phyloP scores from a whole-genome alignment of 2,888 invertebrate species.

The Pyrocoelia pectoralis region DNA sequence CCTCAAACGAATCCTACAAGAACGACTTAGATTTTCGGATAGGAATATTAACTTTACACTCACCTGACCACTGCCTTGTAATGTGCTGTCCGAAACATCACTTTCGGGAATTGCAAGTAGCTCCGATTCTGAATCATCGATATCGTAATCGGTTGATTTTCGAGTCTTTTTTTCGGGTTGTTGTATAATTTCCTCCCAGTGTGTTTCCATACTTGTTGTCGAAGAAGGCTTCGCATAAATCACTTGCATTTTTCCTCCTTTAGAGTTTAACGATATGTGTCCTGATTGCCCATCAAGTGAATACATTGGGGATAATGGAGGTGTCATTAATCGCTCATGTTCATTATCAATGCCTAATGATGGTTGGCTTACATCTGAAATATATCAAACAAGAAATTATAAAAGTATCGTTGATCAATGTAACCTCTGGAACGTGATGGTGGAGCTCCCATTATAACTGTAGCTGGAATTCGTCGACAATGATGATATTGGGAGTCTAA shows the following conservation, averaged over 20 bases:
- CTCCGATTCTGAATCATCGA: conserved; percentile 88
- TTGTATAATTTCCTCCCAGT: conserved; percentile 74
- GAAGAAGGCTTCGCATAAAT: conserved; percentile 57
- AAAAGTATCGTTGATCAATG: neutral
- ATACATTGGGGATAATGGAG: conserved; percentile 70
- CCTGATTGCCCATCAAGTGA: conserved; percentile 65
- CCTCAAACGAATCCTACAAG: conserved; percentile 54
- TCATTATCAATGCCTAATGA: conserved; percentile 76
- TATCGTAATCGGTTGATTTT: conserved; percentile 64
- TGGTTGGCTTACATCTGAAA: conserved; percentile 76
- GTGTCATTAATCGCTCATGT: conserved; percentile 63
- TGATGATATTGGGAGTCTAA: conserved; percentile 91
- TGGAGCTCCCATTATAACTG: conserved; percentile 77
- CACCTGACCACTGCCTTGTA: conserved; percentile 72
- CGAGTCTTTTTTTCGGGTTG: conserved; percentile 50
- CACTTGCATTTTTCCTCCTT: conserved; percentile 57
- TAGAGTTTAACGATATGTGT: conserved; percentile 58
- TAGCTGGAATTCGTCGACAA: conserved; percentile 85
- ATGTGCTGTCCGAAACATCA: conserved; percentile 84
- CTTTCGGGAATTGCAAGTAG: conserved; percentile 90
- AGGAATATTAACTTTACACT: neutral
- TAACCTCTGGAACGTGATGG: conserved; percentile 72
- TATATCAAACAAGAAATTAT: neutral
- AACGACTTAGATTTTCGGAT: neutral
- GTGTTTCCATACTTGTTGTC: conserved; percentile 67